Evolutionary conservation across 2,113 vertebrate genomes (phyloP).

Genomic region (Carassius carassius): DNA sequence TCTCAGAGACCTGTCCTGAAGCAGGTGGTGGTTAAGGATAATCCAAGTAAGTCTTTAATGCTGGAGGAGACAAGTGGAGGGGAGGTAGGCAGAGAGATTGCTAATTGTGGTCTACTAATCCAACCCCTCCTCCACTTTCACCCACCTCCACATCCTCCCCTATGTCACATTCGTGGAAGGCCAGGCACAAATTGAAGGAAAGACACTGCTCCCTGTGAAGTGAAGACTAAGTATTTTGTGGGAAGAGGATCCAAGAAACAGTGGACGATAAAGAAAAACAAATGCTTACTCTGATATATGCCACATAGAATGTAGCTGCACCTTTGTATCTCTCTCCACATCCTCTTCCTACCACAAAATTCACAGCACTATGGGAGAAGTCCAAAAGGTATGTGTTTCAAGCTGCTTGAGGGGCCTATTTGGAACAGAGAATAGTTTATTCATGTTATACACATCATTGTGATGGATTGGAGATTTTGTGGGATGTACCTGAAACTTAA

Average conservation of each 20-base stretch:
- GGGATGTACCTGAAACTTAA: neutral
- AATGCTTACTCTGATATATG: conserved; percentile 54
- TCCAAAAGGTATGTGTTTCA: conserved; percentile 78
- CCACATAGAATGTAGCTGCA: conserved; percentile 72
- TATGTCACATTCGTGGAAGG: conserved; percentile 37
- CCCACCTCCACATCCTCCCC: conserved; percentile 52
- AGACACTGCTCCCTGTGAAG: conserved; percentile 3
- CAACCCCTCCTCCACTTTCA: conserved; percentile 70
- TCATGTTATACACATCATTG: neutral
- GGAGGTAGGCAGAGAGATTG: conserved; percentile 62
- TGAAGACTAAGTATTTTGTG: neutral
- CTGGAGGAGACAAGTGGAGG: conserved; percentile 70
- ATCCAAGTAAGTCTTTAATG: conserved; percentile 85
- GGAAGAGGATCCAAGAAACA: conserved; percentile 25
- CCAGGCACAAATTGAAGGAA: conserved; percentile 52
- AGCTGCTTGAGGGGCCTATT: neutral
- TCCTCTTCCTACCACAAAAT: conserved; percentile 57
- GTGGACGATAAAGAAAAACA: conserved; percentile 37
- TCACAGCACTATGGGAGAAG: conserved; percentile 81
- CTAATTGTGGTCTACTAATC: conserved; percentile 86
- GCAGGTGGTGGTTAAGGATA: conserved; percentile 85
- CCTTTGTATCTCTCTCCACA: conserved; percentile 27
- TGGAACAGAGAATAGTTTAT: neutral
- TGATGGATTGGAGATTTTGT: neutral
- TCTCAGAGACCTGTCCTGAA: conserved; percentile 59